Conservation (phyloP, 2,888 invertebrate genomes). For the Automeris io region DNA sequence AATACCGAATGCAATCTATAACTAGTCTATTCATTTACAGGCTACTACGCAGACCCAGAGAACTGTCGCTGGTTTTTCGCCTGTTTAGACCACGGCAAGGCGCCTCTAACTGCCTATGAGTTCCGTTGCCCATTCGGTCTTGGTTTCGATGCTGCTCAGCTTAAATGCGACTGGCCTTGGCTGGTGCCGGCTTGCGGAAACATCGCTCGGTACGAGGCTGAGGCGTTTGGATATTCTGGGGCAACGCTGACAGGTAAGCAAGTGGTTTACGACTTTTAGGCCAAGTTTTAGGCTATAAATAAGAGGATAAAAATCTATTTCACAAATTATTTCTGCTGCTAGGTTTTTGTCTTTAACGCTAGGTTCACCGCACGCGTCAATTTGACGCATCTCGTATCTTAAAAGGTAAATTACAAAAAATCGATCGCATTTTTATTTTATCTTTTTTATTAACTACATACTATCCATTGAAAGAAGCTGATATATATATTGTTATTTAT, state of each 20-base stretch:
- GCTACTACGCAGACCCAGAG: conserved; percentile 87
- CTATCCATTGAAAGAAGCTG: too few species aligned
- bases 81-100: conserved; percentile 83
- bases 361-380: too few species aligned
- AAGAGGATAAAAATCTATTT: too few species aligned
- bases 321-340: too few species aligned
- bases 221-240: conserved; percentile 62
- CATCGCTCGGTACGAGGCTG: conserved; percentile 71
- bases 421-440: too few species aligned
- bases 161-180: conserved; percentile 90
- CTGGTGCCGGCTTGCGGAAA: conserved; percentile 80
- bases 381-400: neutral
- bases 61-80: conserved; percentile 92
- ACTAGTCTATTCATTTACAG: conserved; percentile 40
- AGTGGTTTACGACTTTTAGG: too few species aligned
- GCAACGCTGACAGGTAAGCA: conserved; percentile 55
- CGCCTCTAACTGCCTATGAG: conserved; percentile 82
- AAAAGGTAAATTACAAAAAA: too few species aligned
- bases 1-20: too few species aligned
- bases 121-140: conserved; percentile 89
- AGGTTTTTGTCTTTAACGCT: too few species aligned
- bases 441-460: too few species aligned
- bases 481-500: too few species aligned
- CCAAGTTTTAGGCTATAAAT: too few species aligned
- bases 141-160: conserved; percentile 82